Evolutionary conservation across 92 coral and sea anemone species (phyloP).

Genomic region (Muricea muricata): DNA sequence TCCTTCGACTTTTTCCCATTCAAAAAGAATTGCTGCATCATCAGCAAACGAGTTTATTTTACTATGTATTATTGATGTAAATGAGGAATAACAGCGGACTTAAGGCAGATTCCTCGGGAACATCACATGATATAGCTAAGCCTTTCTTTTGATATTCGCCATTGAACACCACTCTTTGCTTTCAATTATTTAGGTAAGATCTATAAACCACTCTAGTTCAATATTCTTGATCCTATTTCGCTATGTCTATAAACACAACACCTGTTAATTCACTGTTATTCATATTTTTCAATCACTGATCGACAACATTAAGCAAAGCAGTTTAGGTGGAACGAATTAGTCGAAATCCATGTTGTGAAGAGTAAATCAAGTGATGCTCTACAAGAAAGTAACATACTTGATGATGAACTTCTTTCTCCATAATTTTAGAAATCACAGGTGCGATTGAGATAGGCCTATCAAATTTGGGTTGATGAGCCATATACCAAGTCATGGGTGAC

Average conservation of each 20-base stretch:
- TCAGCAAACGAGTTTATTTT: not conserved
- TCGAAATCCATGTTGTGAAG: constrained; percentile 58
- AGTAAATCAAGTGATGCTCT: constrained; percentile 45
- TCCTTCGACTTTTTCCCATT: not conserved
- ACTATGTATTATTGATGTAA: not conserved
- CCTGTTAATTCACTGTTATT: constrained; percentile 17
- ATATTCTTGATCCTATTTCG: not conserved
- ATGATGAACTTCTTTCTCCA: too few species aligned
- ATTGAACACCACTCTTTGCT: not conserved
- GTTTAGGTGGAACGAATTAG: constrained; percentile 50
- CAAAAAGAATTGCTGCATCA: not conserved
- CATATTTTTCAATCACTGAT: too few species aligned
- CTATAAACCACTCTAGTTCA: not conserved
- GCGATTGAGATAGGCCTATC: constrained; percentile 53
- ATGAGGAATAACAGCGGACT: not conserved
- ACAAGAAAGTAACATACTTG: constrained; percentile 47
- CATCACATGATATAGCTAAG: not conserved
- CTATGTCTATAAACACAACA: not conserved
- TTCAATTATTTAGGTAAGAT: not conserved
- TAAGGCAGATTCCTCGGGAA: not conserved
- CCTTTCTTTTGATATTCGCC: not conserved
- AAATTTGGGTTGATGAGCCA: too few species aligned
- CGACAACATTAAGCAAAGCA: constrained; percentile 49
- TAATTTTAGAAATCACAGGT: too few species aligned
- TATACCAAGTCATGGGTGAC: too few species aligned